These are phyloP conservation scores for Propithecus coquereli DNA, from an alignment of 2,113 vertebrate species.

Conservation along the genomic window DNA sequence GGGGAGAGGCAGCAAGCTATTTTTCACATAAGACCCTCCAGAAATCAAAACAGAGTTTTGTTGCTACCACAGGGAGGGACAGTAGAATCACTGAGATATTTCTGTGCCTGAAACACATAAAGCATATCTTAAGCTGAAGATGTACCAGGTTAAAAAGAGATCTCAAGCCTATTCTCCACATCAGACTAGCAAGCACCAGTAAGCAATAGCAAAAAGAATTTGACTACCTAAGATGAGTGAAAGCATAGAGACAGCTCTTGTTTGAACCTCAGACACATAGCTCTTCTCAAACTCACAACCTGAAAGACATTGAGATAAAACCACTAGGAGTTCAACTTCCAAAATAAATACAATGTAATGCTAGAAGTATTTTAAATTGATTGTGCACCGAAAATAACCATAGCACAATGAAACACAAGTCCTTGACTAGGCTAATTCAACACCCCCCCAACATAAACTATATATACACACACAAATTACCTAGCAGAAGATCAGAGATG, in stretches of 20 bases:
- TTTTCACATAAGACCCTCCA: background rate
- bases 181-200: background rate
- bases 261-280: background rate
- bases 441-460: background rate
- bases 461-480: no score
- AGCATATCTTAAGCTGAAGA: background rate
- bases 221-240: background rate
- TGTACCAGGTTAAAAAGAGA: background rate
- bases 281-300: background rate
- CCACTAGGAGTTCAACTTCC: no score
- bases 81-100: background rate
- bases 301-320: no score
- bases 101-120: background rate
- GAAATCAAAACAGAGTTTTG: background rate
- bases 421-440: background rate
- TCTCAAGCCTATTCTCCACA: background rate
- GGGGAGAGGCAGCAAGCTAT: background rate
- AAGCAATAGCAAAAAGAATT: background rate
- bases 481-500: background rate
- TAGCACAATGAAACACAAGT: background rate
- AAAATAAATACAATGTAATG: background rate
- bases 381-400: background rate
- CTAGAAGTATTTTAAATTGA: background rate
- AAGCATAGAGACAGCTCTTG: background rate
- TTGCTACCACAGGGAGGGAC: background rate